Conservation (phyloP, 2,797 vertebrate genomes). For the Pelochelys cantorii region DNA sequence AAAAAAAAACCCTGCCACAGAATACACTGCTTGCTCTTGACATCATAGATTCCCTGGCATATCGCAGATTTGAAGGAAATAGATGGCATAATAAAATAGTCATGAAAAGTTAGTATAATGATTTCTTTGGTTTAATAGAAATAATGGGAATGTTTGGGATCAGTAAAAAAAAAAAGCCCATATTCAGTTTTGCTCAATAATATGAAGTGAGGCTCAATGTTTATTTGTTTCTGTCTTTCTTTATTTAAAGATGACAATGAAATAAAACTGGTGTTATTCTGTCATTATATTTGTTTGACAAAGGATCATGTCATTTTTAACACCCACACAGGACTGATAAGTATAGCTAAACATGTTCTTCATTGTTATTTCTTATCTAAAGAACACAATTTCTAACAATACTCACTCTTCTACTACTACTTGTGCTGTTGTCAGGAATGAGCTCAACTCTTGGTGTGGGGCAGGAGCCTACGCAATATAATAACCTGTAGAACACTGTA, state of each 20-base stretch:
- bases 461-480: neutral
- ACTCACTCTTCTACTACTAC: neutral
- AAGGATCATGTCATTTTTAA: neutral
- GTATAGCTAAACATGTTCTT: neutral
- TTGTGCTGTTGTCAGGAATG: neutral
- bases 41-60: neutral
- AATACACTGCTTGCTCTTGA: neutral
- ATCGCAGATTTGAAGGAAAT: no score
- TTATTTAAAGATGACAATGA: neutral
- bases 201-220: neutral
- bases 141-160: neutral
- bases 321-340: neutral
- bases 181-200: neutral
- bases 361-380: neutral
- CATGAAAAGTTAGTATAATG: neutral
- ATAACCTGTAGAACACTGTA: neutral
- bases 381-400: neutral
- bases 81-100: neutral
- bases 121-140: neutral
- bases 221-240: neutral
- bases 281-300: neutral
- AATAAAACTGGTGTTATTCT: neutral
- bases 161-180: neutral
- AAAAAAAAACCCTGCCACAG: neutral
- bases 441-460: neutral